A percentile compares a stretch with the other conserved stretches of the same genome.
phyloP scores from a whole-genome alignment of 2,888 invertebrate genomes.

The Synergus japonicus region DNA sequence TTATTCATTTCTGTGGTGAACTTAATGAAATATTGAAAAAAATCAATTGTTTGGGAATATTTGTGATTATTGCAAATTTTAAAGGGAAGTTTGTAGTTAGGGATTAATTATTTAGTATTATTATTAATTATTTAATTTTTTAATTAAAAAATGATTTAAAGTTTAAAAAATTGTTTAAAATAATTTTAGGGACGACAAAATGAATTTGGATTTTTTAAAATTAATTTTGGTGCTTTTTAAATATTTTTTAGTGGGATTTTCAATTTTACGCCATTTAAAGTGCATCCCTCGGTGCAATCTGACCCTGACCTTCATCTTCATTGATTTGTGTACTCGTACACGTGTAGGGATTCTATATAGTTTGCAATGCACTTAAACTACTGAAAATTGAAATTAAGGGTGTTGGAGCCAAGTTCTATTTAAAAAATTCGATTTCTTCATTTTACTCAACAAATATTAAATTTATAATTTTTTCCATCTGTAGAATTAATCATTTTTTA shows the following conservation, averaged over 20 bases:
- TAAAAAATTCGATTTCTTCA: no score
- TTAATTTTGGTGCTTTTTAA: not conserved
- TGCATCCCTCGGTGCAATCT: slow-evolving; percentile 20
- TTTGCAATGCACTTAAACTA: not conserved
- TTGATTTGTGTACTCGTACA: slow-evolving; percentile 17
- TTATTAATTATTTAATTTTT: not conserved
- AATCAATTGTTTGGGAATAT: not conserved
- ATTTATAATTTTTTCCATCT: no score
- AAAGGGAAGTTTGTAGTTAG: not conserved
- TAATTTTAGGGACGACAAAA: not conserved
- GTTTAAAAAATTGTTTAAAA: not conserved
- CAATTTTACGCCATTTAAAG: not conserved
- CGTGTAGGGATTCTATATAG: slow-evolving; percentile 21
- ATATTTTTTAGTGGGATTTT: not conserved
- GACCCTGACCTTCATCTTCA: slow-evolving; percentile 27
- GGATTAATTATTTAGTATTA: no score
- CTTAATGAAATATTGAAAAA: not conserved
- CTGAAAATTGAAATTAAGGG: not conserved
- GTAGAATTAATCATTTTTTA: no score
- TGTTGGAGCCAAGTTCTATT: no score
- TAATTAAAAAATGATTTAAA: not conserved
- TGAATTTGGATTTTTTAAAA: not conserved
- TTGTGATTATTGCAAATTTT: not conserved
- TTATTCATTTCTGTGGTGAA: not conserved
- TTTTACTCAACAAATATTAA: no score